These are phyloP conservation scores for Hydrophis major DNA, from an alignment of 2,797 vertebrate species.

Conservation along the genomic window DNA sequence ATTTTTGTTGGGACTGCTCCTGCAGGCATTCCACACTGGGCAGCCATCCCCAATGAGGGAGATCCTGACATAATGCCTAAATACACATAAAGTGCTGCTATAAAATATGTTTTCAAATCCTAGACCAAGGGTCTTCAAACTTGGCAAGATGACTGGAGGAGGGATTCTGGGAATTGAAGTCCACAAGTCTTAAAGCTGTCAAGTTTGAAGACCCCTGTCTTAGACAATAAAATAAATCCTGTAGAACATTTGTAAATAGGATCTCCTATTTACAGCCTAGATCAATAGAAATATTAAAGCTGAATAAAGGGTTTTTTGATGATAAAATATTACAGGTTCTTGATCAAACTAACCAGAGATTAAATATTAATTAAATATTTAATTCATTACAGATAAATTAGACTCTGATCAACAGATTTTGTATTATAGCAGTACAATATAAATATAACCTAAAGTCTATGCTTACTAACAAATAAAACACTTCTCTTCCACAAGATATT, in stretches of 20 bases:
- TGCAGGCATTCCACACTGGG: too few species aligned
- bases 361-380: not conserved
- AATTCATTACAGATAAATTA: not conserved
- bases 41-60: too few species aligned
- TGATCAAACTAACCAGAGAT: not conserved
- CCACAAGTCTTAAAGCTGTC: too few species aligned
- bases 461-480: not conserved
- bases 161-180: too few species aligned
- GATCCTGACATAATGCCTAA: not conserved
- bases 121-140: too few species aligned
- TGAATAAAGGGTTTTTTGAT: not conserved
- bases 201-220: too few species aligned
- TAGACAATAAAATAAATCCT: not conserved
- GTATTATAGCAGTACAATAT: not conserved
- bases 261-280: not conserved
- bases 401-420: not conserved
- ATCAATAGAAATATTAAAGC: not conserved
- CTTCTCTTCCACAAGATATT: not conserved
- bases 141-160: too few species aligned
- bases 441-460: not conserved
- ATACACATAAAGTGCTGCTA: not conserved
- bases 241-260: not conserved
- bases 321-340: not conserved
- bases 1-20: too few species aligned
- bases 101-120: not conserved